Evolutionary conservation across 2,888 invertebrate genomes (phyloP).

Genomic region (Brachyopa scutellaris): DNA sequence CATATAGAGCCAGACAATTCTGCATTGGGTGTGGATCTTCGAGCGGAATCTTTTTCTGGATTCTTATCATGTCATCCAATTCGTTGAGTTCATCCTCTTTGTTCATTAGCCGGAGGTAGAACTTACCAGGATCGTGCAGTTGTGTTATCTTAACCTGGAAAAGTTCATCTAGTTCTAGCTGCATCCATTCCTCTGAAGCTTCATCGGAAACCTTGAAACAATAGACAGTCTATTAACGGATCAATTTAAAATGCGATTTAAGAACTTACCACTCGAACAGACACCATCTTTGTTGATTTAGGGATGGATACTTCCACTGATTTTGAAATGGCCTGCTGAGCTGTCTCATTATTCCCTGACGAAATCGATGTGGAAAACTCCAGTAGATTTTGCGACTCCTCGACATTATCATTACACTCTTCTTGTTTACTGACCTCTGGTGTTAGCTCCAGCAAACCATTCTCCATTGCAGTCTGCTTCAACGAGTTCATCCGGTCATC

Average conservation of each 20-base stretch:
- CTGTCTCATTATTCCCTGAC: background rate
- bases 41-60: background rate
- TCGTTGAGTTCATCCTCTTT: constrained; percentile 31
- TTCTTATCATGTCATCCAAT: constrained; percentile 20
- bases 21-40: constrained; percentile 68
- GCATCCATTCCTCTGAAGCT: constrained; percentile 34
- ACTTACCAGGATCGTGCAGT: constrained; percentile 21
- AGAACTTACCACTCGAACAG: background rate
- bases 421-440: background rate
- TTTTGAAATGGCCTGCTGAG: background rate
- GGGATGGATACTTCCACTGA: background rate
- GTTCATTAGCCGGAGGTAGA: constrained; percentile 28
- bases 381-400: constrained; percentile 33
- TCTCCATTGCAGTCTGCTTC: constrained; percentile 35
- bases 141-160: constrained; percentile 17
- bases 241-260: background rate
- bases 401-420: background rate
- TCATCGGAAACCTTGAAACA: background rate
- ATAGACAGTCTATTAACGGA: background rate
- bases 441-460: constrained; percentile 37
- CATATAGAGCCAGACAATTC: constrained; percentile 74
- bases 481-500: constrained; percentile 27
- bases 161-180: constrained; percentile 34
- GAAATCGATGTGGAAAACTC: constrained; percentile 40
- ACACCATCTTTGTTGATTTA: background rate